Conservation (phyloP, 64 coral and sea anemone species). For the Pachyseris speciosa region DNA sequence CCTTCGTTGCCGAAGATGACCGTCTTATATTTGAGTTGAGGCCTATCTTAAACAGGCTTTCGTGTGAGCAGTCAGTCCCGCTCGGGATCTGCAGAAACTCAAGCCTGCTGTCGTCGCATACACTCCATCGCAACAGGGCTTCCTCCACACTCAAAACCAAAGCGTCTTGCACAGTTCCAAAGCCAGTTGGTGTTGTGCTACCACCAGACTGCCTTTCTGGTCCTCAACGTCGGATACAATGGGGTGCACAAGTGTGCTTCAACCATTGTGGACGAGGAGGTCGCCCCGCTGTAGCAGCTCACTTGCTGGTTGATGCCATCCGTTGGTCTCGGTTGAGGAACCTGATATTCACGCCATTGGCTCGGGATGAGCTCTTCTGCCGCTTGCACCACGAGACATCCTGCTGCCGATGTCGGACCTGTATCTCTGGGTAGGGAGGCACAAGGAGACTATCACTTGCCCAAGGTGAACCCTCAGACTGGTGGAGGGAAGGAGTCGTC, state of each 20-base stretch:
- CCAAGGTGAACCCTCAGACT: conserved; percentile 57
- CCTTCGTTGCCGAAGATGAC: no score
- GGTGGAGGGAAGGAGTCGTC: no score
- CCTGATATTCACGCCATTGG: neutral
- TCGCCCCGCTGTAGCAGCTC: conserved; percentile 7
- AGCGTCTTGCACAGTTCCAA: neutral
- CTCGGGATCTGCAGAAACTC: conserved; percentile 5
- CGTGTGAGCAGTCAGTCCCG: no score
- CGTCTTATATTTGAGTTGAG: no score
- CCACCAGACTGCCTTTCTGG: conserved; percentile 24
- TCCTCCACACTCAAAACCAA: neutral
- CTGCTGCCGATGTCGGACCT: neutral
- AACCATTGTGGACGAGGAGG: neutral
- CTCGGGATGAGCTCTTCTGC: neutral
- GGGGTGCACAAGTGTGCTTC: neutral
- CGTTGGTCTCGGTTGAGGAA: neutral
- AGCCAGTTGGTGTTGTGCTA: conserved; percentile 21
- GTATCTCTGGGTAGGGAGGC: conserved; percentile 28
- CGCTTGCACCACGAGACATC: neutral
- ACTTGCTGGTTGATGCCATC: conserved; percentile 15
- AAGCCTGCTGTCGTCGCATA: conserved; percentile 21
- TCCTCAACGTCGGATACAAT: neutral
- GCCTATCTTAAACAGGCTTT: no score
- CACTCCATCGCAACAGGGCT: conserved; percentile 7
- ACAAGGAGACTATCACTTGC: conserved; percentile 40